A percentile compares a stretch with the other conserved stretches of the same genome.
Conservation (phyloP, 2,113 vertebrate species). For the Eubucco bourcierii region DNA sequence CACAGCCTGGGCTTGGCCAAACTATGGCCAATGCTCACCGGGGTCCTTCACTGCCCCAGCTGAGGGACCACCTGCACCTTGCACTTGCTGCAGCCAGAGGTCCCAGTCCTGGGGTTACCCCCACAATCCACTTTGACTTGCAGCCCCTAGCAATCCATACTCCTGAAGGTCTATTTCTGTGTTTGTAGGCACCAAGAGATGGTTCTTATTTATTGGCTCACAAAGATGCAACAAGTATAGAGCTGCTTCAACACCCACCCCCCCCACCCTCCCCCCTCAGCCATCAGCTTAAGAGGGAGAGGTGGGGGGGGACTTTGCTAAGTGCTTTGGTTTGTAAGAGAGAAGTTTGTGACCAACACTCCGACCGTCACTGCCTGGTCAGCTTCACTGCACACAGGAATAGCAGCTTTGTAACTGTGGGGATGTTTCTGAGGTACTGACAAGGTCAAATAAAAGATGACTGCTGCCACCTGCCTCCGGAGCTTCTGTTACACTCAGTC, state of each 20-base stretch:
- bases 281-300: neutral
- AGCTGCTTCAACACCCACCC: slow-evolving; percentile 43
- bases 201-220: slow-evolving; percentile 70
- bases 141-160: neutral
- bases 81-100: neutral
- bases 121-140: neutral
- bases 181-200: neutral
- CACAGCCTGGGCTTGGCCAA: neutral
- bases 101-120: neutral
- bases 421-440: slow-evolving; percentile 61
- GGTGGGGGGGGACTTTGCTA: neutral
- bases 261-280: neutral
- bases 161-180: slow-evolving; percentile 54
- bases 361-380: neutral
- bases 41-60: neutral
- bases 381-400: slow-evolving; percentile 31
- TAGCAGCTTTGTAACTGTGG: slow-evolving; percentile 45
- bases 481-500: neutral
- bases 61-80: neutral
- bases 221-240: slow-evolving; percentile 3
- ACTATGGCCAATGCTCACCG: neutral
- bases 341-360: neutral
- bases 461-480: neutral
- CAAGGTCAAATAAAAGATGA: slow-evolving; percentile 75
- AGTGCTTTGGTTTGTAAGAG: neutral